phyloP scores from a whole-genome alignment of 37 sponge, comb jelly and placozoan species.

The Haliclona indistincta region DNA sequence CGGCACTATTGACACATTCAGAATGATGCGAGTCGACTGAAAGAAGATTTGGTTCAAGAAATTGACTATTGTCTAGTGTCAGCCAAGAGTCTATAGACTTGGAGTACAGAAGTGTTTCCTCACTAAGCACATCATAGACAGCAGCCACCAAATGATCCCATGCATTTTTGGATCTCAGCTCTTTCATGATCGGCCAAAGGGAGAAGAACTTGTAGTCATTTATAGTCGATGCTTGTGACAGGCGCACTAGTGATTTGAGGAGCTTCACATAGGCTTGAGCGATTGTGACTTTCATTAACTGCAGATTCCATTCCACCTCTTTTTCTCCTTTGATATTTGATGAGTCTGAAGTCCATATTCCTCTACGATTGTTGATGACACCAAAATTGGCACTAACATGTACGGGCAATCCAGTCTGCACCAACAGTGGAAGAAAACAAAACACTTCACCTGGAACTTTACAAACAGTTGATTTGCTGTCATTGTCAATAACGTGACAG shows the following conservation, averaged over 20 bases:
- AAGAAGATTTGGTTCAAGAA: constrained; percentile 18
- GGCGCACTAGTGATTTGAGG: constrained; percentile 5
- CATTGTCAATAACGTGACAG: background rate
- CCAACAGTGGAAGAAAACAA: constrained; percentile 43
- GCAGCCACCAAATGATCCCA: constrained; percentile 19
- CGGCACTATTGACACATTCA: constrained; percentile 6
- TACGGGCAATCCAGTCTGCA: constrained; percentile 46
- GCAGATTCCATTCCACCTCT: constrained; percentile 36
- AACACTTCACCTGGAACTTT: constrained; percentile 29
- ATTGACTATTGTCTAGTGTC: constrained; percentile 9
- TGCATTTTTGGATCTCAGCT: constrained; percentile 9
- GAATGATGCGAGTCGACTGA: background rate
- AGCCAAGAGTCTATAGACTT: constrained; percentile 2
- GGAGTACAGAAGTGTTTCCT: constrained; percentile 18
- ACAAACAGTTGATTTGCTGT: background rate
- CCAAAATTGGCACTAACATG: constrained; percentile 62
- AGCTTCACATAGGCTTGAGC: constrained; percentile 21
- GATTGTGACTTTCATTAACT: constrained; percentile 37
- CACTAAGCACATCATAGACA: constrained; percentile 1
- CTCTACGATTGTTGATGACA: constrained; percentile 42
- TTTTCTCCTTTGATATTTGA: background rate
- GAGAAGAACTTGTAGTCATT: constrained; percentile 16
- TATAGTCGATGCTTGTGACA: background rate
- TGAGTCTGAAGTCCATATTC: constrained; percentile 21
- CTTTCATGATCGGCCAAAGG: constrained; percentile 35